Base-by-base conservation (phyloP, 2,888 invertebrate species). In the Volucella inanis region DNA sequence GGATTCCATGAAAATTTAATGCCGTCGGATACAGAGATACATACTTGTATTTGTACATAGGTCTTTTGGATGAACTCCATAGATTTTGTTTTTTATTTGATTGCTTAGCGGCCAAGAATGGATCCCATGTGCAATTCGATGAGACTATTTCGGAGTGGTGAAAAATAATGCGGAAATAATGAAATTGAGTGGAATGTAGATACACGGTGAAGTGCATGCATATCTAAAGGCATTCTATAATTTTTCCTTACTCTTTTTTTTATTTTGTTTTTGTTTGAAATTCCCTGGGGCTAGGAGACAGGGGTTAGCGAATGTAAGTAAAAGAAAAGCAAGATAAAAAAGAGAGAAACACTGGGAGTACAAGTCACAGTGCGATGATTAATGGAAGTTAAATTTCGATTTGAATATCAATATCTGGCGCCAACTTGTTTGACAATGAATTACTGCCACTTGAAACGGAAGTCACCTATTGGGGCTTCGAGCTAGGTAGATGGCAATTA, bases 1-100 rank as follows among this genome's bases (percentile, higher is more conserved):
- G 74, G 62, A 68, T 61, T 76, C 68, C 76, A 81, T 85, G 71
- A 85, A 85, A 81, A 49, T 55, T 85, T 85, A 85, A 85, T 81
- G 59, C 75, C 70, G 59, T 76, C 83, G 68, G 62, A 72, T 82
- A 71, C 77, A 65, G 50, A 55, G 38, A 14, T 31, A 22, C 3
- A 3, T 22, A 31, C 31, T 31, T 31, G 52, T 45, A n/a, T 2
- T 52, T 38, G n/a, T 39, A n/a, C 4, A 12, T 22, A 22, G 8
- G 31, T 31, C 31, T 31, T 22, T 22, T 12, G 49, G 57, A 39
- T 15, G 41, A 38, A 50, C 67, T 67, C 22, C 12, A 18, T 62
- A 45, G 14, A 22, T 15, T 47, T 15, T 38, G 18, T 47, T 54
- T 2, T 22, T 6, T 12, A 11, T 52, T 64, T 80, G 84, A 84